Conservation (phyloP, 2,113 vertebrate species). For the Oxygymnocypris stewartii region DNA sequence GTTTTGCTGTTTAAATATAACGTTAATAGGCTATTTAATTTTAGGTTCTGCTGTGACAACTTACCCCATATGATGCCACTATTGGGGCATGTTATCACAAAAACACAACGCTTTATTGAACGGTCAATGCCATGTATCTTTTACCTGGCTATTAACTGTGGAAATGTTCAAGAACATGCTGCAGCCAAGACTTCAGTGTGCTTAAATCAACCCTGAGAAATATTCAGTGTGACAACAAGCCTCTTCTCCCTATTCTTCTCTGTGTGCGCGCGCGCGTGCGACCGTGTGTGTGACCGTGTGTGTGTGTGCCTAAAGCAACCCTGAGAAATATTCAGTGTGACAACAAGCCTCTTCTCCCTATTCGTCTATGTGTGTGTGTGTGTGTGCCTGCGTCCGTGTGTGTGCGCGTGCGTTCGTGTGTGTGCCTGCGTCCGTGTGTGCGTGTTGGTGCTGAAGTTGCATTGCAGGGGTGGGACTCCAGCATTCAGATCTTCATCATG, state of each 20-base stretch:
- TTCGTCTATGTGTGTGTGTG: not conserved
- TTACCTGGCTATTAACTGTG: not conserved
- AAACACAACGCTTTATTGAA: not conserved
- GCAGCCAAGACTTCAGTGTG: not conserved
- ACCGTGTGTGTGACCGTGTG: too few species aligned
- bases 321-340: not conserved
- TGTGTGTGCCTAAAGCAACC: not conserved
- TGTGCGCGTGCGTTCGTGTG: not conserved
- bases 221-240: not conserved
- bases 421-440: constrained; percentile 37
- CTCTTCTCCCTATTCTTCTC: not conserved
- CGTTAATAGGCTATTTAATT: not conserved
- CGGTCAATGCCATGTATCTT: not conserved
- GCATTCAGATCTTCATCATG: constrained; percentile 62
- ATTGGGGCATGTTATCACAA: not conserved
- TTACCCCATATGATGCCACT: not conserved
- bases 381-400: constrained; percentile 37
- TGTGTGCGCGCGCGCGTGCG: not conserved
- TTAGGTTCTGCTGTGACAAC: not conserved
- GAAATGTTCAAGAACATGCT: not conserved
- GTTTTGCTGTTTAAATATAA: not conserved
- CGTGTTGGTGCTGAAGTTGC: constrained; percentile 70
- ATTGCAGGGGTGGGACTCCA: constrained; percentile 77
- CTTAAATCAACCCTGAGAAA: not conserved
- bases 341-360: not conserved